These are phyloP conservation scores for Zophobas morio DNA, from an alignment of 1,140 invertebrate species.

Conservation along the genomic window DNA sequence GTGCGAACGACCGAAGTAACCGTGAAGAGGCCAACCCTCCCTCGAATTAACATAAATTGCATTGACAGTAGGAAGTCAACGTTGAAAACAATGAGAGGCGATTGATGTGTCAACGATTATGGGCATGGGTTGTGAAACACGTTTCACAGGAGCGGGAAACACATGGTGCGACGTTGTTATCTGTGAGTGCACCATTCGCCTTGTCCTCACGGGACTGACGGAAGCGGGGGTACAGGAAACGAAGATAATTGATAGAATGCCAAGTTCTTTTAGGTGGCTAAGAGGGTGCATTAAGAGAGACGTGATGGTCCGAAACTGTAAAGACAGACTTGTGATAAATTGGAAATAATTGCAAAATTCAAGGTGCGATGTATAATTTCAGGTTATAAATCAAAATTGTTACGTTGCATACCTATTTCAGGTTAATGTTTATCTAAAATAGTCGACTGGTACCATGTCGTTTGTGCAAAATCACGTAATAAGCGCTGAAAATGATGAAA, in stretches of 20 bases:
- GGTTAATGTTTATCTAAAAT: no score
- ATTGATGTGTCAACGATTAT: slow-evolving; percentile 12
- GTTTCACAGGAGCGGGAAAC: background rate
- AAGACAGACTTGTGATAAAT: no score
- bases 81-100: slow-evolving; percentile 7
- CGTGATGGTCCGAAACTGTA: no score
- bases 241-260: slow-evolving; percentile 20
- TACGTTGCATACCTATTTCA: no score
- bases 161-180: slow-evolving; percentile 7
- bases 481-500: no score
- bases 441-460: no score
- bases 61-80: slow-evolving; percentile 24
- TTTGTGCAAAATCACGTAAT: no score
- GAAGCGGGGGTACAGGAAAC: slow-evolving; percentile 11
- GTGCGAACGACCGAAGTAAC: slow-evolving; percentile 3
- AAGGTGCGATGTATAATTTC: no score
- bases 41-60: slow-evolving; percentile 28
- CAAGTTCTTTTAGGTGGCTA: background rate
- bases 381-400: no score
- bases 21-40: slow-evolving; percentile 9
- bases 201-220: slow-evolving; percentile 18
- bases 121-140: background rate
- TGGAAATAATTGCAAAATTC: no score
- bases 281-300: no score
- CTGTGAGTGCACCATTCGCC: slow-evolving; percentile 1